A percentile compares a stretch with the other conserved stretches of the same genome.
Evolutionary conservation across 1,140 invertebrate species (phyloP).

Genomic region (Papilio machaon): DNA sequence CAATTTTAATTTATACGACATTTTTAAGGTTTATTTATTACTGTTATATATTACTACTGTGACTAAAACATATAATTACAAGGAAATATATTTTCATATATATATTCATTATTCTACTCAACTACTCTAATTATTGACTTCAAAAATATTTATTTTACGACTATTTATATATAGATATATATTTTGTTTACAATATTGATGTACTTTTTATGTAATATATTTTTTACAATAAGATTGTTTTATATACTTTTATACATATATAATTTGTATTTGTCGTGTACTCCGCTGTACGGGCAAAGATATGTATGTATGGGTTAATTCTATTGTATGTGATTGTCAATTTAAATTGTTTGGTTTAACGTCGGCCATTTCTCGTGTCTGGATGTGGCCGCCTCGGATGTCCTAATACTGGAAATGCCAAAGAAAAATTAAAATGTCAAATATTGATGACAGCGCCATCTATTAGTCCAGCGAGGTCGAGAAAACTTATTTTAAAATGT

Average conservation of each 20-base stretch:
- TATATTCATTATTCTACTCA: background rate
- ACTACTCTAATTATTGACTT: slow-evolving; percentile 19
- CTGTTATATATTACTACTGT: background rate
- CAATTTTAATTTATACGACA: background rate
- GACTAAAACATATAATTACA: background rate
- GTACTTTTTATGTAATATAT: background rate
- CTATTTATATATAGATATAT: background rate
- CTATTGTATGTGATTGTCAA: slow-evolving; percentile 8
- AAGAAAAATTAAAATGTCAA: background rate
- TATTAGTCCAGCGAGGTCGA: background rate
- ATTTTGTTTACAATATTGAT: background rate
- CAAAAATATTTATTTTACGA: slow-evolving; percentile 13
- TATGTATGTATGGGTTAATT: slow-evolving; percentile 30
- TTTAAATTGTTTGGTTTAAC: slow-evolving; percentile 41
- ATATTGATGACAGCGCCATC: background rate
- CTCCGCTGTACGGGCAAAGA: slow-evolving; percentile 32
- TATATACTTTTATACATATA: background rate
- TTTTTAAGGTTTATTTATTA: background rate
- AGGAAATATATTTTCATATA: background rate
- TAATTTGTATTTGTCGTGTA: slow-evolving; percentile 2
- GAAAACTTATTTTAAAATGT: background rate
- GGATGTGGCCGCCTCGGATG: slow-evolving; percentile 61
- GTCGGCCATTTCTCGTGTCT: slow-evolving; percentile 56
- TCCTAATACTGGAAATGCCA: slow-evolving; percentile 57
- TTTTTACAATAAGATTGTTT: background rate